phyloP scores from a whole-genome alignment of 2,888 invertebrate genomes.

The Hydropsyche betteni region DNA sequence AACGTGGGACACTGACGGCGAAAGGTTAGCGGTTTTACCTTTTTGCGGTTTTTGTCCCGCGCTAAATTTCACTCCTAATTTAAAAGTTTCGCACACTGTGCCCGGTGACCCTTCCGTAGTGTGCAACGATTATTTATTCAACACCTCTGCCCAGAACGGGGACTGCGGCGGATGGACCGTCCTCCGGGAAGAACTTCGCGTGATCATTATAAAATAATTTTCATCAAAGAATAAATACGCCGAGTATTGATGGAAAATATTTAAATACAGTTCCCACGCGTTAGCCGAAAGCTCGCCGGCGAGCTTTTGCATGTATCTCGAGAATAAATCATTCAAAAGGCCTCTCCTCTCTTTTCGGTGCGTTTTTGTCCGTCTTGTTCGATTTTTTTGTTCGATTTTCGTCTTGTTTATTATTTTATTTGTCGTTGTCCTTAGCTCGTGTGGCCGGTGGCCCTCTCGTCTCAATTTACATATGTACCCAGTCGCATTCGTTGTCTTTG shows the following conservation, averaged over 20 bases:
- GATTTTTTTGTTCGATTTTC: conserved; percentile 30
- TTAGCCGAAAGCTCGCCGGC: conserved; percentile 38
- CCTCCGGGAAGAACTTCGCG: too few relatives aligned
- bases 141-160: too few relatives aligned
- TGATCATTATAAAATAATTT: too few relatives aligned
- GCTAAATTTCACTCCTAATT: conserved; percentile 43
- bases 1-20: conserved; percentile 11
- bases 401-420: conserved; percentile 30
- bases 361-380: conserved; percentile 25
- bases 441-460: conserved; percentile 41
- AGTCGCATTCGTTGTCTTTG: conserved; percentile 35
- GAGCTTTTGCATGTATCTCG: conserved; percentile 32
- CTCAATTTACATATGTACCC: conserved; percentile 49
- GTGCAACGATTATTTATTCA: too few relatives aligned
- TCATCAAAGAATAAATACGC: too few relatives aligned
- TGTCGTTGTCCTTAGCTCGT: conserved; percentile 36
- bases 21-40: conserved; percentile 29
- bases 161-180: too few relatives aligned
- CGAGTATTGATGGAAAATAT: too few relatives aligned
- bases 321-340: conserved; percentile 47
- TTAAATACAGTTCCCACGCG: not conserved
- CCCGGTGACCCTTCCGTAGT: not conserved
- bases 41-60: conserved; percentile 41
- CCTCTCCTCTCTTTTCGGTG: not conserved
- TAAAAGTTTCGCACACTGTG: conserved; percentile 44